A percentile compares a stretch with the other conserved stretches of the same genome.
These are phyloP conservation scores for Regulus satrapa DNA, from an alignment of 2,113 vertebrate genomes.

Conservation along the genomic window DNA sequence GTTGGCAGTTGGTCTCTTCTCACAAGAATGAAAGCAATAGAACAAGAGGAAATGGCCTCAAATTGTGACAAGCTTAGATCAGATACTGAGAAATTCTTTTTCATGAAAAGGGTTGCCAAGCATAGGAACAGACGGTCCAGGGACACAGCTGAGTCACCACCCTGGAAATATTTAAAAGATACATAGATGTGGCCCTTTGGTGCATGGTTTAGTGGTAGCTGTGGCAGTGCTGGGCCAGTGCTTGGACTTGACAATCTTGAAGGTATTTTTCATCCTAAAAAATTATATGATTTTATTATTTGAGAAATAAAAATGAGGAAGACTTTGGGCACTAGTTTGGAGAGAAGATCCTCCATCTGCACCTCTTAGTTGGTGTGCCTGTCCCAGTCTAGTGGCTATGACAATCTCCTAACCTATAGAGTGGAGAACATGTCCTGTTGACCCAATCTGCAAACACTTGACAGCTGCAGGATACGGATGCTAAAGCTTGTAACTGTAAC, in stretches of 20 bases:
- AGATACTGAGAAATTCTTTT: not conserved
- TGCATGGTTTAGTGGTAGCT: not conserved
- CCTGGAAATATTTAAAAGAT: not conserved
- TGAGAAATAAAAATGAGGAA: not conserved
- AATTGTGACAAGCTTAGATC: not conserved
- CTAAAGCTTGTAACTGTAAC: not conserved
- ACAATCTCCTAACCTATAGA: not conserved
- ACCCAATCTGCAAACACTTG: not conserved
- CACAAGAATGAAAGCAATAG: not conserved
- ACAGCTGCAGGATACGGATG: not conserved
- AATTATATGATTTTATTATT: not conserved
- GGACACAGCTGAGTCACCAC: not conserved
- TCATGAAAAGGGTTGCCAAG: not conserved
- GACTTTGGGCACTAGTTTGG: not conserved
- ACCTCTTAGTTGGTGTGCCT: not conserved
- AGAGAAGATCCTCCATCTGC: not conserved
- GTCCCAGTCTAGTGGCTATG: not conserved
- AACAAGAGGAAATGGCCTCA: not conserved
- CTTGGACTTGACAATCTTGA: not conserved
- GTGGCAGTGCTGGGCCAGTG: not conserved
- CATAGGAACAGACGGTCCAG: not conserved
- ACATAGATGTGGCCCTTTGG: not conserved
- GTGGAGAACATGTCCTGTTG: too few relatives aligned
- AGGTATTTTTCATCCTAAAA: not conserved
- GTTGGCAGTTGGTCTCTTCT: fast-evolving